phyloP scores from a whole-genome alignment of 2,113 vertebrate species.

The Gallinago media region DNA sequence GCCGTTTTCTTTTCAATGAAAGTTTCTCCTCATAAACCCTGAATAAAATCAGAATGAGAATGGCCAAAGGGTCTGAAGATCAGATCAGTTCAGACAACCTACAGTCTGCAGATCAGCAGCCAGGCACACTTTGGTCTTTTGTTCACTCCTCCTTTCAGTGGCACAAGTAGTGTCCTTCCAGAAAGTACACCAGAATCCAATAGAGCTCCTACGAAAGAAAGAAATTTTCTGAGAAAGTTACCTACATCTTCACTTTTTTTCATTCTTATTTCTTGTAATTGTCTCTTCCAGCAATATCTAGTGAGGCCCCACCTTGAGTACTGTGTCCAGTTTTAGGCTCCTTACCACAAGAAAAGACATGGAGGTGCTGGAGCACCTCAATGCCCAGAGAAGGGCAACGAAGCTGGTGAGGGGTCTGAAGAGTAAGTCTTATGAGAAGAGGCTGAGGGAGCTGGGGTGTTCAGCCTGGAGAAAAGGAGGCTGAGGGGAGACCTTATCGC shows the following conservation, averaged over 20 bases:
- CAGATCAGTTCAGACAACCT: neutral
- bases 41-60: neutral
- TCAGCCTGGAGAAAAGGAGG: too few relatives aligned
- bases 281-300: neutral
- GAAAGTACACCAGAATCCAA: neutral
- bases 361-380: too few relatives aligned
- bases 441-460: too few relatives aligned
- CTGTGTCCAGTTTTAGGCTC: too few relatives aligned
- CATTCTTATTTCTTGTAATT: neutral
- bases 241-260: neutral
- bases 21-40: neutral
- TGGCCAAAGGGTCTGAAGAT: neutral
- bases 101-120: neutral
- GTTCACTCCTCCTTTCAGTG: neutral
- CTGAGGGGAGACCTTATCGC: too few relatives aligned
- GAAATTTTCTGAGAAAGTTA: neutral
- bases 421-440: too few relatives aligned
- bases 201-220: neutral
- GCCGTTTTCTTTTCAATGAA: neutral
- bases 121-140: neutral
- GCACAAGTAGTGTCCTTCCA: neutral
- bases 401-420: too few relatives aligned
- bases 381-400: too few relatives aligned
- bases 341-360: too few relatives aligned
- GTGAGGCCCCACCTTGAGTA: too few relatives aligned